Evolutionary conservation across 2,888 invertebrate genomes (phyloP), one percentile per base, ranked within the genome.

Genomic region (Drosophila neoperkinsi): DNA sequence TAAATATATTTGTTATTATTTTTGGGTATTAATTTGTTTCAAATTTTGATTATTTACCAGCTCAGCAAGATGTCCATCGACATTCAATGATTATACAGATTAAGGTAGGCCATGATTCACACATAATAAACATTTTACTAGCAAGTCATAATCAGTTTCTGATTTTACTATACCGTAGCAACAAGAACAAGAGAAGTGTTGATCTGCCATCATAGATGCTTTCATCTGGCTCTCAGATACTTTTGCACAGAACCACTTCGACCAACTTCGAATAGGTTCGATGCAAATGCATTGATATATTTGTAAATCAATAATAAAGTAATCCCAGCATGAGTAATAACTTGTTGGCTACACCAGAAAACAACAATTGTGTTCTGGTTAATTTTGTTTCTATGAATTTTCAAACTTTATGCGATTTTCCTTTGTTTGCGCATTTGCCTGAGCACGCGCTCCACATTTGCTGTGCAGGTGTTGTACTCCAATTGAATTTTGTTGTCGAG

Each of bases 381-480:
- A 64, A 66, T 52, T 79, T 61, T 21, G 30, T 60, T 79, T 81
- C 74, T 57, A 41, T 68, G 68, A 49, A 56, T 60, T 65, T 50
- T 41, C 4, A 41, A 36, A 57, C 30, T 68, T 4, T 1, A 38
- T 65, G 55, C 52, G 30, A 49, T 52, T 55, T 50, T 52, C 38
- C 18, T 64, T 63, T 62, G 28, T 64, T 61, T 70, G 69, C 63
- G 53, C 31, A 50, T 65, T 79, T 74, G 56, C 62, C 60, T 43
- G 36, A 78, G 77, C 84, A 86, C 82, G 84, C 80, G 88, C 74
- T 82, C 74, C 57, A 70, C 74, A 66, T 64, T 71, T 57, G 36
- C 62, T 53, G 59, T 61, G 87, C 85, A 88, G 85, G 88, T 85
- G 88, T 84, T 82, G 58, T 59, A 62, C 56, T 73, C 55, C 16